Evolutionary conservation across 2,797 vertebrate species (phyloP).

Genomic region (Miichthys miiuy): DNA sequence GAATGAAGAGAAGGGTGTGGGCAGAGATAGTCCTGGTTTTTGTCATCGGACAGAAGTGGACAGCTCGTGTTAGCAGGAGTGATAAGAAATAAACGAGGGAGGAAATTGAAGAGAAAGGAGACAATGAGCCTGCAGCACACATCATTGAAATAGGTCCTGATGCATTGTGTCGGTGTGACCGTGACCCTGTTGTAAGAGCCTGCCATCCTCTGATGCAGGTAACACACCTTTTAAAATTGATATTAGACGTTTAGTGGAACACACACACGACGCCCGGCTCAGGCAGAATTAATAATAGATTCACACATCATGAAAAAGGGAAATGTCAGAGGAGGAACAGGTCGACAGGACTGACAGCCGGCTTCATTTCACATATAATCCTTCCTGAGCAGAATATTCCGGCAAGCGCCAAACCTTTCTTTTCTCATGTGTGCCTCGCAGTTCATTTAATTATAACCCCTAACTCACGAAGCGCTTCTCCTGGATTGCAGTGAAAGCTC

Average conservation of each 20-base stretch:
- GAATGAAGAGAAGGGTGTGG: conserved; percentile 34
- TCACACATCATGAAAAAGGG: conserved; percentile 16
- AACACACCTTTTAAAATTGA: conserved; percentile 1
- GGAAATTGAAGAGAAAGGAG: conserved; percentile 9
- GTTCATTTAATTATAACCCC: conserved; percentile 49
- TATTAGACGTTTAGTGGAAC: conserved; percentile 6
- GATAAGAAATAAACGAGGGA: conserved; percentile 32
- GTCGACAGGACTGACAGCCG: conserved; percentile 6
- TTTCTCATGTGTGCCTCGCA: conserved; percentile 17
- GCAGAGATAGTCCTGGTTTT: conserved; percentile 34
- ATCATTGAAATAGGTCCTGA: neutral
- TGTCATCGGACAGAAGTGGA: conserved; percentile 45
- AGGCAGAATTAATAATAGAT: conserved; percentile 28
- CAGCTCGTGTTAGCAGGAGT: conserved; percentile 54
- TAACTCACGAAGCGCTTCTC: conserved; percentile 48
- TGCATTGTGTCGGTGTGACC: conserved; percentile 30
- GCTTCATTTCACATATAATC: conserved; percentile 57
- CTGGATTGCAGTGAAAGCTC: conserved; percentile 35
- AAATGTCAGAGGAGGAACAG: conserved; percentile 47
- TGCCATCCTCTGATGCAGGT: conserved; percentile 15
- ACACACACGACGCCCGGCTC: conserved; percentile 1
- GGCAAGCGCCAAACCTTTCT: conserved; percentile 20
- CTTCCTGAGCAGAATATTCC: conserved; percentile 36
- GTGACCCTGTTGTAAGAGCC: conserved; percentile 17
- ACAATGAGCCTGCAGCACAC: conserved; percentile 5